phyloP scores from a whole-genome alignment of 2,888 invertebrate species.

The Drosophila subsilvestris region DNA sequence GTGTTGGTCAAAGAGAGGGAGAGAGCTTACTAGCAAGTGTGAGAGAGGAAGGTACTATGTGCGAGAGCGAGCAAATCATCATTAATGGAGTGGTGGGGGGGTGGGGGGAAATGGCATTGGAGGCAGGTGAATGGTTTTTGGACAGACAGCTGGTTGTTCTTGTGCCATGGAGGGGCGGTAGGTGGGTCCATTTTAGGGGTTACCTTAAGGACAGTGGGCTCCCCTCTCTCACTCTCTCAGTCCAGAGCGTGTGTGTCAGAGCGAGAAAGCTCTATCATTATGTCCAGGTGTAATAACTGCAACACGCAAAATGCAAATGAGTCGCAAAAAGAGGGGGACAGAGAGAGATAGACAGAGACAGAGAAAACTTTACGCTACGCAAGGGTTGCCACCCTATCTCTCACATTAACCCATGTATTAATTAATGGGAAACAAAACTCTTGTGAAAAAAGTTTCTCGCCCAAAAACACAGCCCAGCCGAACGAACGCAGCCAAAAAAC shows the following conservation, averaged over 20 bases:
- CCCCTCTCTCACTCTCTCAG: background rate
- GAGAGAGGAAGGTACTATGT: constrained; percentile 23
- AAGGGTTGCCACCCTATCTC: constrained; percentile 31
- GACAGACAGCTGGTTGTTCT: constrained; percentile 12
- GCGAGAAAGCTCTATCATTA: constrained; percentile 13
- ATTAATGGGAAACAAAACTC: constrained; percentile 17
- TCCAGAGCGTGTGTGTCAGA: constrained; percentile 7
- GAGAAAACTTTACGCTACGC: constrained; percentile 12
- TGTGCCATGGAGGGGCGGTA: background rate
- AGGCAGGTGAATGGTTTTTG: constrained; percentile 38
- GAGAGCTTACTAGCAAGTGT: constrained; percentile 38
- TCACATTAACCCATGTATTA: constrained; percentile 19
- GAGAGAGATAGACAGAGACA: background rate
- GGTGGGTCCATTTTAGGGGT: constrained; percentile 12
- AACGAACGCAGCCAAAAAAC: constrained; percentile 11
- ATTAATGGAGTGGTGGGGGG: constrained; percentile 19
- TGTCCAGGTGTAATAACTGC: constrained; percentile 70
- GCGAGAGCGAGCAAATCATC: constrained; percentile 25
- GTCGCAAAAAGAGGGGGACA: background rate
- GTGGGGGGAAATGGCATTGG: constrained; percentile 27
- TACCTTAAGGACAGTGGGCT: constrained; percentile 6
- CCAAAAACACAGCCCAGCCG: constrained; percentile 21
- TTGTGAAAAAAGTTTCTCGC: constrained; percentile 36
- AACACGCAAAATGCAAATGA: constrained; percentile 73
- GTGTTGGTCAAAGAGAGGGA: constrained; percentile 30